Evolutionary conservation across 2,797 vertebrate species (phyloP).

Genomic region (Danio jaintianensis): DNA sequence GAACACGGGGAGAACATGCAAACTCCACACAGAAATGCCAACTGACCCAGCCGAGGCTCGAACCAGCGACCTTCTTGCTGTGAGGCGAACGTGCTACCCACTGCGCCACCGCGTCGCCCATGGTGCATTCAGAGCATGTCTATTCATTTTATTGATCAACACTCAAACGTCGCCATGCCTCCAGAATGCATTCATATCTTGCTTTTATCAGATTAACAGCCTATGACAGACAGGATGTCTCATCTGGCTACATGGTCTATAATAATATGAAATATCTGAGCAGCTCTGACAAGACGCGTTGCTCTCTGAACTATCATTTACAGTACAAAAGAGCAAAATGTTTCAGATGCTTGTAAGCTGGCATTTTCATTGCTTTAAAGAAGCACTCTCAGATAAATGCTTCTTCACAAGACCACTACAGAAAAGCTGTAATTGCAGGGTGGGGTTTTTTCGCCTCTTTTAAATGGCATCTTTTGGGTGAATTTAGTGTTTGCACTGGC

Average conservation of each 20-base stretch:
- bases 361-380: not conserved
- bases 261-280: conserved; percentile 30
- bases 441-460: not conserved
- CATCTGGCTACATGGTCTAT: conserved; percentile 13
- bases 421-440: not conserved
- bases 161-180: conserved; percentile 16
- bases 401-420: conserved; percentile 24
- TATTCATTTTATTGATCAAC: conserved; percentile 32
- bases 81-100: too few species aligned
- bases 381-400: not conserved
- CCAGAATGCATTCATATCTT: not conserved
- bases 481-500: not conserved
- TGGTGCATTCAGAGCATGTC: not conserved
- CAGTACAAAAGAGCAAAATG: not conserved
- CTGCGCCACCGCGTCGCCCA: too few species aligned
- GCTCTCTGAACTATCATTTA: conserved; percentile 25
- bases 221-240: conserved; percentile 22
- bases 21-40: too few species aligned
- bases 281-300: not conserved
- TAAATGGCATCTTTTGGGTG: not conserved
- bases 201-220: conserved; percentile 38
- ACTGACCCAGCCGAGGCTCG: too few species aligned
- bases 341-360: not conserved
- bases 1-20: too few species aligned
- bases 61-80: too few species aligned